phyloP scores from a whole-genome alignment of 2,113 vertebrate species.

The Tiliqua scincoides region DNA sequence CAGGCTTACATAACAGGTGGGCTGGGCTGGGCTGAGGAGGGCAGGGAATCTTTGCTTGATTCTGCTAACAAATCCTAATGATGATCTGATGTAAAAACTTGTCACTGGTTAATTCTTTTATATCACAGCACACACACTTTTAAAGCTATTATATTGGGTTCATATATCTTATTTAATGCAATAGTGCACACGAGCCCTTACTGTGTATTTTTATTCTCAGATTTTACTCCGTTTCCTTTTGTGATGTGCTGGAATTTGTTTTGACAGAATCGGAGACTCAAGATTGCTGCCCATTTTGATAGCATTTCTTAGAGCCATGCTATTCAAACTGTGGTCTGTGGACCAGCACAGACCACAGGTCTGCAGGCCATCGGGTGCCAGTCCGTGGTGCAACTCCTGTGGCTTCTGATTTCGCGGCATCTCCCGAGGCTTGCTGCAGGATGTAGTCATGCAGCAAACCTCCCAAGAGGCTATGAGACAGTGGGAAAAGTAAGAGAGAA shows the following conservation, averaged over 20 bases:
- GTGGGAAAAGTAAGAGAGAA: too few relatives aligned
- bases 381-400: too few relatives aligned
- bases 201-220: neutral
- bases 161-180: neutral
- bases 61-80: slow-evolving; percentile 21
- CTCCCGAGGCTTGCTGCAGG: too few relatives aligned
- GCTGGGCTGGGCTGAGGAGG: neutral
- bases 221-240: neutral
- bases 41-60: neutral
- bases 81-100: slow-evolving; percentile 4
- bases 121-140: neutral
- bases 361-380: too few relatives aligned
- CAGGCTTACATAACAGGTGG: slow-evolving; percentile 18
- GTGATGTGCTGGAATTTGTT: neutral
- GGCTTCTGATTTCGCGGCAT: too few relatives aligned
- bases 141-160: slow-evolving; percentile 25
- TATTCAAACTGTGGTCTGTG: too few relatives aligned
- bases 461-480: neutral
- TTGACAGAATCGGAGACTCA: neutral
- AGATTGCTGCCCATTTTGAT: accelerated
- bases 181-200: neutral
- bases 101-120: slow-evolving; percentile 9
- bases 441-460: neutral
- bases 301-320: neutral
- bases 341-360: too few relatives aligned